phyloP scores from a whole-genome alignment of 2,888 invertebrate genomes.

The Ypsolopha sequella region DNA sequence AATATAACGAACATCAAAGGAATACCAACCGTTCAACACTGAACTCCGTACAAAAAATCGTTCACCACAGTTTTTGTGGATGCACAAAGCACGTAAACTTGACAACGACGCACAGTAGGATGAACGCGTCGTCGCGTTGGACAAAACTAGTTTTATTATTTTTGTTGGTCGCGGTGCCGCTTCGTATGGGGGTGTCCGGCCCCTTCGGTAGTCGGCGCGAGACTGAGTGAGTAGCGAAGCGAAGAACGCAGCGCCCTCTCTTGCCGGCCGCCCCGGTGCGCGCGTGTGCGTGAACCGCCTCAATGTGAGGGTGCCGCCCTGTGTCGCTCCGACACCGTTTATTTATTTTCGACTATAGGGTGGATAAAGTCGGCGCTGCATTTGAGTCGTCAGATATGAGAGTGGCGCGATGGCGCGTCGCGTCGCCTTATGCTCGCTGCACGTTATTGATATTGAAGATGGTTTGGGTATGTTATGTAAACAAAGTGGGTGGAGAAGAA shows the following conservation, averaged over 20 bases:
- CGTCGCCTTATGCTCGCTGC: background rate
- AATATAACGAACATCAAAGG: constrained; percentile 18
- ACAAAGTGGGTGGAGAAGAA: background rate
- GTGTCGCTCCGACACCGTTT: constrained; percentile 37
- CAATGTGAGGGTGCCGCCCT: constrained; percentile 18
- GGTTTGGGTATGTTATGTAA: background rate
- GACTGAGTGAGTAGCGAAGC: constrained; percentile 51
- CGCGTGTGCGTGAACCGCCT: constrained; percentile 29
- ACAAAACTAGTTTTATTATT: constrained; percentile 59
- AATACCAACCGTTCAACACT: constrained; percentile 51
- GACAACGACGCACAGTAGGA: constrained; percentile 36
- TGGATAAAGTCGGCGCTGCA: constrained; percentile 19
- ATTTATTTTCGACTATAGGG: constrained; percentile 55
- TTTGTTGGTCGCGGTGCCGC: constrained; percentile 52
- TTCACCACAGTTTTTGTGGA: constrained; percentile 41
- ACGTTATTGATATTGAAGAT: constrained; percentile 4
- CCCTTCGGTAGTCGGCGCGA: constrained; percentile 57
- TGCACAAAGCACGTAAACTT: constrained; percentile 46
- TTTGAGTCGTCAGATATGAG: constrained; percentile 3
- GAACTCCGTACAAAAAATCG: constrained; percentile 33
- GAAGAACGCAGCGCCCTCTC: constrained; percentile 54
- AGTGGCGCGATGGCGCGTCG: constrained; percentile 1
- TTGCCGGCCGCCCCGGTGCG: constrained; percentile 28
- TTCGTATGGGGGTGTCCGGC: constrained; percentile 41
- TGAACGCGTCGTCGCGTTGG: constrained; percentile 44